phyloP scores from a whole-genome alignment of 1,140 invertebrate species.

The Dinothrombium tinctorium region DNA sequence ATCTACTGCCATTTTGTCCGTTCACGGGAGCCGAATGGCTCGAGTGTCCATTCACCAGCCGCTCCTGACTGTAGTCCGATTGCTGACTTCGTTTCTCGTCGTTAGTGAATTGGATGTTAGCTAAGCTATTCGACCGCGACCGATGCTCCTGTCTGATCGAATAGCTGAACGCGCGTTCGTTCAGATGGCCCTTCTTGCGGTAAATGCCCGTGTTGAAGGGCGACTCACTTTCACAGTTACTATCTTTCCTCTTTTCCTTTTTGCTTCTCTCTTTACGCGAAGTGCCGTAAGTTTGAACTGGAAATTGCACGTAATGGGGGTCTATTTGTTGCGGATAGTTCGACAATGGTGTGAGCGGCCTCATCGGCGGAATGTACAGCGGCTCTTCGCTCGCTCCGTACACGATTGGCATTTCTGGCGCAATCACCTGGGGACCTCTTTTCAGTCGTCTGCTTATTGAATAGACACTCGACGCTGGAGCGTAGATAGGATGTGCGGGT shows the following conservation, averaged over 20 bases:
- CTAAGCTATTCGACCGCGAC: slow-evolving; percentile 61
- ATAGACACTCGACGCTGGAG: slow-evolving; percentile 5
- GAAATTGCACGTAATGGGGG: slow-evolving; percentile 1
- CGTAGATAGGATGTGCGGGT: slow-evolving; percentile 5
- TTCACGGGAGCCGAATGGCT: not conserved
- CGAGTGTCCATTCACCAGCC: not conserved
- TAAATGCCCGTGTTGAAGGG: slow-evolving; percentile 65
- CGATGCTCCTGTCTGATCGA: slow-evolving; percentile 76
- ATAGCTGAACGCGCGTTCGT: slow-evolving; percentile 76
- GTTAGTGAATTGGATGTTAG: slow-evolving; percentile 33
- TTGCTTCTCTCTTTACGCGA: not conserved
- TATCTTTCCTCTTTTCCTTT: not conserved
- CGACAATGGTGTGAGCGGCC: slow-evolving; percentile 1
- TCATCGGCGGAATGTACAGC: slow-evolving; percentile 3
- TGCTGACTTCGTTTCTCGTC: not conserved
- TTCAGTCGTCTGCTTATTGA: not conserved
- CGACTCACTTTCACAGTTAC: slow-evolving; percentile 29
- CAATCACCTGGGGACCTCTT: not conserved
- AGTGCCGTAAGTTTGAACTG: slow-evolving; percentile 1
- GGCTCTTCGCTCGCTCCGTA: not conserved
- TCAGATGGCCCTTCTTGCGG: slow-evolving; percentile 65
- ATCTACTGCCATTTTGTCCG: not conserved
- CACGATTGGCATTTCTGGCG: not conserved
- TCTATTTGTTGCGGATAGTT: not conserved
- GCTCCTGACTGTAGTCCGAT: not conserved